Evolutionary conservation across 1,140 invertebrate species (phyloP), one percentile per base, ranked within the genome.

Genomic region (Globodera rostochiensis): DNA sequence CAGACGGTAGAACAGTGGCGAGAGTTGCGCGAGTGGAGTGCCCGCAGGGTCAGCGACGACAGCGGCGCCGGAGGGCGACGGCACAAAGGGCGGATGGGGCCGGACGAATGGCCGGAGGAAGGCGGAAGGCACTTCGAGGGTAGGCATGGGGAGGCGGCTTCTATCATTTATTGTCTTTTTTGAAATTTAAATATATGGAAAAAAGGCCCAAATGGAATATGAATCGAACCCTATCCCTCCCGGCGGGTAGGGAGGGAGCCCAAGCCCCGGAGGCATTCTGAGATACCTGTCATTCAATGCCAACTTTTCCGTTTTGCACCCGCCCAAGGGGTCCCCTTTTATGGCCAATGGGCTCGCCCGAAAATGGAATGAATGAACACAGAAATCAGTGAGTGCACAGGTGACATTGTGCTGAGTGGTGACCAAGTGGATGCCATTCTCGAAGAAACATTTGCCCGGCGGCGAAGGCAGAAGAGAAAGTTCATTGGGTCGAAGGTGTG

Each of bases 401-500:
- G 89, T 45, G 89, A 90, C 81, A 90, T 90, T 15, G 82, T 90
- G 45, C 77, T 90, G 60, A 87, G 83, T 21, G 75, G 82, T 4
- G 84, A 88, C 64, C 89, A 90, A 80, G 90, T 89, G 46, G 77
- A 90, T 64, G 70, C 73, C 64, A 25, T 90, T 47, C 82, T 88
- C 71, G 76, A 87, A 57, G 73, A 78, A 60, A 78, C 82, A 25
- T 64, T 84, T 45, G 77, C 80, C n/a, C 60, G 78, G 19, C 77
- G 80, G 25, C 69, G 86, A 70, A 49, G 89, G 73, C 80, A 86
- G 11, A 90, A 90, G 64, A 74, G 89, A 53, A 90, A 90, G 79
- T 88, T 90, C 74, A 90, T 90, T 71, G 90, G 90, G 15, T 89
- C 88, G 11, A 83, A 84, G 64, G 82, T 88, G 49, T 46, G 74